phyloP scores from a whole-genome alignment of 2,797 vertebrate species.

The Eutrigla gurnardus region DNA sequence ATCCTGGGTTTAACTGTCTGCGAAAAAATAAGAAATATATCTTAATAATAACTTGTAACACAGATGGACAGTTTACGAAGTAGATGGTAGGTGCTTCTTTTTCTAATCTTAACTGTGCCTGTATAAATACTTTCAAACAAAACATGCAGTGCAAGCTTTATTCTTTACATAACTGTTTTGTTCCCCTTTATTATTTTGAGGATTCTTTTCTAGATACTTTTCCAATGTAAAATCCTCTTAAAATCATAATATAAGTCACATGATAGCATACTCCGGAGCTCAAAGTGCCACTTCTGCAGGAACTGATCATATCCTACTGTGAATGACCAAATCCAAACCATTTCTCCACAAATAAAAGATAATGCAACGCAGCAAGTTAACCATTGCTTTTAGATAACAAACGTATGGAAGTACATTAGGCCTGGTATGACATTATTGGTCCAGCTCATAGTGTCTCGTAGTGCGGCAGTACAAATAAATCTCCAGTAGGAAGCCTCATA shows the following conservation, averaged over 20 bases:
- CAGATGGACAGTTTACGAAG: background rate
- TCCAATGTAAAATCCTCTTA: background rate
- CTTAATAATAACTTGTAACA: background rate
- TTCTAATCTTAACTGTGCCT: background rate
- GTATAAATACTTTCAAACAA: background rate
- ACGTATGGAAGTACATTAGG: constrained; percentile 15
- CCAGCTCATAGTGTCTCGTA: constrained; percentile 17
- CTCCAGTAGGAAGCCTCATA: constrained; percentile 46
- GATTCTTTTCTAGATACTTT: background rate
- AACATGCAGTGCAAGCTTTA: background rate
- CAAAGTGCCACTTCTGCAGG: background rate
- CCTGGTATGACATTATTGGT: constrained; percentile 22
- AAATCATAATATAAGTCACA: background rate
- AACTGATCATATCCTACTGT: background rate
- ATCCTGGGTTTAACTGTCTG: background rate
- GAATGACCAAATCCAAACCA: constrained; percentile 7
- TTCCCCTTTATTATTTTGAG: background rate
- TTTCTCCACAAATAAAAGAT: constrained; percentile 13
- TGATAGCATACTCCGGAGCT: no score
- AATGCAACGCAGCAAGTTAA: background rate
- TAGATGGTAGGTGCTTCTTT: background rate
- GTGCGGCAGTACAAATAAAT: constrained; percentile 46
- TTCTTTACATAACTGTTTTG: background rate
- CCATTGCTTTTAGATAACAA: background rate
- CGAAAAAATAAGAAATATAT: background rate